These are phyloP conservation scores for Urophycis tenuis DNA, from an alignment of 2,797 vertebrate genomes.

Conservation along the genomic window DNA sequence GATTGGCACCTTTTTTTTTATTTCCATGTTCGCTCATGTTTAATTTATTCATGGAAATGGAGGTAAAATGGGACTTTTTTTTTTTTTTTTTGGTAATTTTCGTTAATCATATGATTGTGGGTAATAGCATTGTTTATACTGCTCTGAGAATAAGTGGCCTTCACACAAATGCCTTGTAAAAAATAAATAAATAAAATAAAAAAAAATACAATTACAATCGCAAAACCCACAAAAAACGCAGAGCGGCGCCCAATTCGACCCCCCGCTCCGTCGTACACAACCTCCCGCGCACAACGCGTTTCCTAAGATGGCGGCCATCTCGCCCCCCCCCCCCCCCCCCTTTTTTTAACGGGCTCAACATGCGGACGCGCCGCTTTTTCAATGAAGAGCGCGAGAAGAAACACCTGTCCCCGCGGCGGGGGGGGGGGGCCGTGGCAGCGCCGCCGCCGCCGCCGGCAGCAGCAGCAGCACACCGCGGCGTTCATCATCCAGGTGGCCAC, in stretches of 20 bases:
- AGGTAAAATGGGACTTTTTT: background rate
- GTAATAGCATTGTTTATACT: background rate
- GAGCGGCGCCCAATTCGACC: no score
- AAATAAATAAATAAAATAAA: constrained; percentile 13
- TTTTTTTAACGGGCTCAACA: no score
- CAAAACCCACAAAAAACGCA: no score
- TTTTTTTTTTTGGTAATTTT: background rate
- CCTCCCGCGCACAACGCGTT: no score
- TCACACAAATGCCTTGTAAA: constrained; percentile 8
- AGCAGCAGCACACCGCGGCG: no score
- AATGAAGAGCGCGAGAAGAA: no score
- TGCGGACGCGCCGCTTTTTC: no score
- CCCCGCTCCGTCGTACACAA: no score
- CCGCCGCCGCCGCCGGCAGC: no score
- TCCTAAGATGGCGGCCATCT: no score
- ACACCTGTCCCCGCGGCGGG: constrained; percentile 59
- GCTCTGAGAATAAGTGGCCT: background rate
- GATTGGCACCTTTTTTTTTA: constrained; percentile 44
- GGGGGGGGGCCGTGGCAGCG: constrained; percentile 49
- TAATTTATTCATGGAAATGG: constrained; percentile 28
- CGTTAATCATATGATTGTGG: constrained; percentile 11
- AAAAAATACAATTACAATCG: no score
- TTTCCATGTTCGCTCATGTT: constrained; percentile 26
- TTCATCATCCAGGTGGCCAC: constrained; percentile 69
- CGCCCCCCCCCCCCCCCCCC: no score